These are phyloP conservation scores for Ceratothoa steindachneri DNA, from an alignment of 2,888 invertebrate genomes.

Conservation along the genomic window DNA sequence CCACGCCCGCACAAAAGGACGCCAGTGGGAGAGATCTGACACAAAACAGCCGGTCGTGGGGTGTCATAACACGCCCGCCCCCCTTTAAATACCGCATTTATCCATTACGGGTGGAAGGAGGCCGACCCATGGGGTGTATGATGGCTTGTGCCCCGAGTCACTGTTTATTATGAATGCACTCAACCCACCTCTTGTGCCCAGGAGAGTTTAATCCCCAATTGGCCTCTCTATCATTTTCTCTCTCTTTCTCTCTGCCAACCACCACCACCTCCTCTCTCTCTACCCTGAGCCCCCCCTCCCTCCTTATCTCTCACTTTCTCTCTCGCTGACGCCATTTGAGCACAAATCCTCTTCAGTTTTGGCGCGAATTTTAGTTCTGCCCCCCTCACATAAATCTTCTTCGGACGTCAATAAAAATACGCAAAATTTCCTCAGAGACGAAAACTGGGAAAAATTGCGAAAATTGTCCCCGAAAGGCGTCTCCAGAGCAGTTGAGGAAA, in stretches of 20 bases:
- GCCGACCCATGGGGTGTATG: no score
- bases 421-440: background rate
- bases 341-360: no score
- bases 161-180: background rate
- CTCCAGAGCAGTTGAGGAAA: slow-evolving; percentile 5
- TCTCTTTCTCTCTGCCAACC: no score
- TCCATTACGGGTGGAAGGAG: background rate
- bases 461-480: background rate
- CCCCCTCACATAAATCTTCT: no score
- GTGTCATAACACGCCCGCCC: background rate
- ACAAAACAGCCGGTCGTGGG: background rate
- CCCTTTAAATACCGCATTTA: no score
- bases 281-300: no score
- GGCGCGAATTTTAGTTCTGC: no score
- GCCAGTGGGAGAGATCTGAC: background rate
- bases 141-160: background rate
- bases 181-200: no score
- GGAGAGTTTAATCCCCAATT: background rate
- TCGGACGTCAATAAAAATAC: background rate
- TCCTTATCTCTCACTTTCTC: no score
- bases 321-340: no score
- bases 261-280: no score
- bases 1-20: background rate
- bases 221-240: background rate
- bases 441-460: background rate